Evolutionary conservation across 1,140 invertebrate genomes (phyloP).

Genomic region (Calliopsis andreniformis): DNA sequence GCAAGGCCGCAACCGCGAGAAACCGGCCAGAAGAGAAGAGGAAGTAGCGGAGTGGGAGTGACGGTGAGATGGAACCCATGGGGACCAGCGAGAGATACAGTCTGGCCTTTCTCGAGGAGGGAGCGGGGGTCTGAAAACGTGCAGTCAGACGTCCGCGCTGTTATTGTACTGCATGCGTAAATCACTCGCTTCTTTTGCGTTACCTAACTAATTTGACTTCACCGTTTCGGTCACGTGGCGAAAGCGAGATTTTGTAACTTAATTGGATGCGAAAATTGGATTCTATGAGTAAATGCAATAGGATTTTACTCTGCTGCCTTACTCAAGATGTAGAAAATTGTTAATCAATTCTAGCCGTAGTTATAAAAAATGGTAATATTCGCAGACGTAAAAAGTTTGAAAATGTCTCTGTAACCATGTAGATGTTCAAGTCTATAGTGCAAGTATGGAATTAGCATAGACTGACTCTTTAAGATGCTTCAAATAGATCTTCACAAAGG

Average conservation of each 20-base stretch:
- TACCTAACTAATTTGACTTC: slow-evolving; percentile 60
- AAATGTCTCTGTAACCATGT: too few relatives aligned
- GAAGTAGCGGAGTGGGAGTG: slow-evolving; percentile 54
- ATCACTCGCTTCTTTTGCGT: slow-evolving; percentile 63
- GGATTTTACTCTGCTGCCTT: too few relatives aligned
- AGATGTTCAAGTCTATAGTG: too few relatives aligned
- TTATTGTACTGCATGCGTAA: slow-evolving; percentile 74
- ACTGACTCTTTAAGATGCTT: too few relatives aligned
- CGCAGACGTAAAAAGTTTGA: too few relatives aligned
- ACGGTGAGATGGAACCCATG: slow-evolving; percentile 59
- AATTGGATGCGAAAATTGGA: not conserved
- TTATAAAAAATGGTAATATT: too few relatives aligned
- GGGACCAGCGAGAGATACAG: slow-evolving; percentile 37
- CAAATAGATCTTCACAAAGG: too few relatives aligned
- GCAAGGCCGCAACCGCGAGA: slow-evolving; percentile 77
- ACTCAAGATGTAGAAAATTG: too few relatives aligned
- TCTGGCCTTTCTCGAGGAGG: too few relatives aligned
- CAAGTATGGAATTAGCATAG: too few relatives aligned
- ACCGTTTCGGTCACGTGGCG: slow-evolving; percentile 25
- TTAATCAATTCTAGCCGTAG: too few relatives aligned
- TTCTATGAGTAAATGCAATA: too few relatives aligned
- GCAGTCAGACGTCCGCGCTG: slow-evolving; percentile 59
- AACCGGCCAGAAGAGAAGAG: slow-evolving; percentile 66
- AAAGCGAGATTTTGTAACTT: not conserved
- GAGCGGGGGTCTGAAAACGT: slow-evolving; percentile 39